Percentiles rank a stretch among this genome's conserved stretches.
These are phyloP conservation scores for Pseudorhombus dupliciocellatus DNA, from an alignment of 2,113 vertebrate species.

Conservation along the genomic window DNA sequence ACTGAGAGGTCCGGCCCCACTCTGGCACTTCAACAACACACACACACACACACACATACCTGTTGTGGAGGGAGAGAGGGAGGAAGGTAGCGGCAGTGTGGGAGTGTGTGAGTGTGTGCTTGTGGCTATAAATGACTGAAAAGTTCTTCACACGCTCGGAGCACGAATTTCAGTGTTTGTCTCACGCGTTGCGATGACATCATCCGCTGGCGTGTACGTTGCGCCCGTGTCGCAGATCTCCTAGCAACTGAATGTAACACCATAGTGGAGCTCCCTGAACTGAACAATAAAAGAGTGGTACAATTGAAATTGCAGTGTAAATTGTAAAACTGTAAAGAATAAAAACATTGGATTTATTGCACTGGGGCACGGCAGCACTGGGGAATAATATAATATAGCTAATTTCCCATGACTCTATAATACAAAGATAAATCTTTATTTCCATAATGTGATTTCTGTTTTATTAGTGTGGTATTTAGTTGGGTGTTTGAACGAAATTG, in stretches of 20 bases:
- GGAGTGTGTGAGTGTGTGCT: slow-evolving; percentile 62
- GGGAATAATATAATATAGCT: too few relatives aligned
- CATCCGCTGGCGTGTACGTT: slow-evolving; percentile 43
- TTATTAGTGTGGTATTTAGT: too few relatives aligned
- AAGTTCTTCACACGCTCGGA: slow-evolving; percentile 37
- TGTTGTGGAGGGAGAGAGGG: not conserved
- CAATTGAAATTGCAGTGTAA: too few relatives aligned
- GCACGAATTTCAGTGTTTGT: slow-evolving; percentile 46
- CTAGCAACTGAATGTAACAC: slow-evolving; percentile 63
- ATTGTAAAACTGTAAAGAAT: too few relatives aligned
- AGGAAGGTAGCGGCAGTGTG: slow-evolving; percentile 30
- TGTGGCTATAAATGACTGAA: slow-evolving; percentile 64
- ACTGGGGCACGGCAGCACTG: too few relatives aligned
- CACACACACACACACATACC: not conserved
- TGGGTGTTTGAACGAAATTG: too few relatives aligned
- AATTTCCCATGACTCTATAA: too few relatives aligned
- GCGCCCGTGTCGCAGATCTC: slow-evolving; percentile 57
- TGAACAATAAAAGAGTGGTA: slow-evolving; percentile 36
- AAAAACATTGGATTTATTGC: too few relatives aligned
- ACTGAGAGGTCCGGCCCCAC: not conserved
- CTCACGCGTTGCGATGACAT: slow-evolving; percentile 49
- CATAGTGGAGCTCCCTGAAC: slow-evolving; percentile 53
- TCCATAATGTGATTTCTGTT: too few relatives aligned
- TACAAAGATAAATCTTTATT: too few relatives aligned
- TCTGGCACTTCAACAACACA: not conserved